These are phyloP conservation scores for Agonopterix heracliana DNA, from an alignment of 2,888 invertebrate genomes.

Conservation along the genomic window DNA sequence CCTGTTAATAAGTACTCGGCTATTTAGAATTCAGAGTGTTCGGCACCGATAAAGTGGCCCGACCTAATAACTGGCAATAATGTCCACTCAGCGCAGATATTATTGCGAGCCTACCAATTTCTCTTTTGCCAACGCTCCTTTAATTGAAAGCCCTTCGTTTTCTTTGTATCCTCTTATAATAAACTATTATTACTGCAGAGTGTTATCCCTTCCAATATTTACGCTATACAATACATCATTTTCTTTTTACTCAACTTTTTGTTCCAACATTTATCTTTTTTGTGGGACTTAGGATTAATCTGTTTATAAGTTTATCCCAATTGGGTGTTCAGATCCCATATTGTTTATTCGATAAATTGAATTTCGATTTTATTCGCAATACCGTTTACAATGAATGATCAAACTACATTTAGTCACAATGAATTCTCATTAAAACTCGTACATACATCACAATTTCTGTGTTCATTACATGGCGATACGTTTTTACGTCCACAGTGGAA, in stretches of 20 bases:
- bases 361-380: background rate
- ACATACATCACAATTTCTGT: slow-evolving; percentile 4
- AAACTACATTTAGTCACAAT: background rate
- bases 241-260: too few relatives aligned
- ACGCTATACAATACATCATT: too few relatives aligned
- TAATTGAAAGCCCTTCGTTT: slow-evolving; percentile 44
- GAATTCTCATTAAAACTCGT: slow-evolving; percentile 2
- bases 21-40: slow-evolving; percentile 43
- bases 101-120: slow-evolving; percentile 23
- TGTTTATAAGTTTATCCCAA: too few relatives aligned
- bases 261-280: too few relatives aligned
- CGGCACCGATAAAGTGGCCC: slow-evolving; percentile 33
- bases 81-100: slow-evolving; percentile 31
- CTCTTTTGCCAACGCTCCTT: slow-evolving; percentile 19
- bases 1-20: background rate
- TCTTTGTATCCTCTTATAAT: slow-evolving; percentile 8
- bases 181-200: background rate
- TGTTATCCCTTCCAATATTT: too few relatives aligned
- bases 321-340: too few relatives aligned
- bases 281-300: too few relatives aligned
- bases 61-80: slow-evolving; percentile 45
- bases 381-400: background rate
- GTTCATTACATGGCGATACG: slow-evolving; percentile 3
- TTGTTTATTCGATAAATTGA: background rate
- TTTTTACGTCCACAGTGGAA: slow-evolving; percentile 16